Conservation (phyloP, 1,140 invertebrate genomes). For the Trissolcus basalis region DNA sequence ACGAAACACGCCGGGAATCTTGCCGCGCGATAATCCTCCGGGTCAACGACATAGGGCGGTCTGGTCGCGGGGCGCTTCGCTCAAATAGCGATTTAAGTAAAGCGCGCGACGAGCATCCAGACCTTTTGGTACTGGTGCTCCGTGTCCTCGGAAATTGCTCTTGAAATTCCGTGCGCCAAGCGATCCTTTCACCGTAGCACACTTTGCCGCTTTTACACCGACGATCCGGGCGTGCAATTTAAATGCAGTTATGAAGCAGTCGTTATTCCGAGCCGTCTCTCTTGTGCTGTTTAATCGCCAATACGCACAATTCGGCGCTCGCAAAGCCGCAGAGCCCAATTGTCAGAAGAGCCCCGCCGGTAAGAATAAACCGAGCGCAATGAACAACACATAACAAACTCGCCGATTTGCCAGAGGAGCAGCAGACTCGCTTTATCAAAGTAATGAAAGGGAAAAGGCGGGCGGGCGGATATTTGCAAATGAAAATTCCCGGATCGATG, state of each 20-base stretch:
- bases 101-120: slow-evolving; percentile 45
- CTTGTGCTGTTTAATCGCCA: slow-evolving; percentile 21
- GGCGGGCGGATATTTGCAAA: no score
- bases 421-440: no score
- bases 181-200: slow-evolving; percentile 56
- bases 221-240: slow-evolving; percentile 51
- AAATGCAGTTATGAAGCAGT: slow-evolving; percentile 60
- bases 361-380: no score
- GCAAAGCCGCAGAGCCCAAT: no score
- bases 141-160: slow-evolving; percentile 61
- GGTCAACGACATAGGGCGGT: slow-evolving; percentile 46
- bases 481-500: no score
- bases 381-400: no score
- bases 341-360: no score
- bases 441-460: no score
- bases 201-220: slow-evolving; percentile 54
- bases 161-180: slow-evolving; percentile 56
- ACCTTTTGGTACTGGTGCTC: slow-evolving; percentile 56
- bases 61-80: slow-evolving; percentile 39
- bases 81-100: slow-evolving; percentile 55
- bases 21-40: slow-evolving; percentile 43
- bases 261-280: slow-evolving; percentile 43
- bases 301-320: slow-evolving; percentile 4
- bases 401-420: no score
- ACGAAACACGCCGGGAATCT: slow-evolving; percentile 47